Base-by-base conservation (phyloP, 2,113 vertebrate genomes). In the Spea bombifrons region DNA sequence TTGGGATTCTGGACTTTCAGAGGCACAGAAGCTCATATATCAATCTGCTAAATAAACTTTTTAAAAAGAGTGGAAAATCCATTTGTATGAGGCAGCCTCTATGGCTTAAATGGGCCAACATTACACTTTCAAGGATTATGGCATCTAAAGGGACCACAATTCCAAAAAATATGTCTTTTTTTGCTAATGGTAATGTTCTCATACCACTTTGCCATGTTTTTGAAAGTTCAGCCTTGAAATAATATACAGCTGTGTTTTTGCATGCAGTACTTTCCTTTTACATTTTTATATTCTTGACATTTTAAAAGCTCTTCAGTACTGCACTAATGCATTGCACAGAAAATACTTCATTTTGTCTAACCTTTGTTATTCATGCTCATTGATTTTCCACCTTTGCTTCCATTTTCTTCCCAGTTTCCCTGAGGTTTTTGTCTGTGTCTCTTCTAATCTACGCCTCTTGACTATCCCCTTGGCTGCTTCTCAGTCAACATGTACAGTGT, bases 341-440 rank as follows among this genome's bases (percentile, higher is more conserved):
- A 80, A 74, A 80, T 80, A 80, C 78, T 80, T 80, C 78, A 80
- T 74, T 80, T 80, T 80, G 49, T 74, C 71, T 80, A 80, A 80
- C 78, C 78, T 80, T 80, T 80, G 78, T 80, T 80, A 80, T 80
- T 74, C 78, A 80, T 67, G 78, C 71, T 68, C 78, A 80, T 80
- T 80, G 78, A 80, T 80, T 80, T 74, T 80, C 71, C 71, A 80
- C 71, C 78, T 74, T 74, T 68, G 46, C 78, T 61, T 74, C 64
- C 53, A 48, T 80, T 64, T 80, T 74, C 68, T 48, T 13, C 67
- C 67, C 61, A 45, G 30, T 74, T 53, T 80, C 65, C 71, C 69
- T 59, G 64, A 48, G 64, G 78, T 73, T 80, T 73, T 74, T 80
- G 59, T 74, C 64, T 73, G 44, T 73, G 63, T 73, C 71, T 68